Base-by-base conservation (phyloP, 2,888 invertebrate species). In the Dryadula phaetusa region DNA sequence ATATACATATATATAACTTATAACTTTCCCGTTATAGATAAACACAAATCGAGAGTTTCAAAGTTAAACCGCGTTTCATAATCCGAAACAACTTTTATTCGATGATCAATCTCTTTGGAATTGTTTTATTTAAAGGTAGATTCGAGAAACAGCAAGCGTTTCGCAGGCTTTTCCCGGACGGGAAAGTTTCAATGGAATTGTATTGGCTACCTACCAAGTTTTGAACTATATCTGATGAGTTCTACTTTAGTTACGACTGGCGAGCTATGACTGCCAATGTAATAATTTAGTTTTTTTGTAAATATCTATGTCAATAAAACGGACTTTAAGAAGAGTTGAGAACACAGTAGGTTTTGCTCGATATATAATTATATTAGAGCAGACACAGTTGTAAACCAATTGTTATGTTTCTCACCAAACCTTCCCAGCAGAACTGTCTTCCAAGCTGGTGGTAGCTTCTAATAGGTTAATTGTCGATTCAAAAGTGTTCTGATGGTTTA, bases 171-270 rank as follows among this genome's bases (percentile, higher is more conserved):
- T 78, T 79, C 76, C 79, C 74, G 74, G 65, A 79, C 77, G 85
- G 69, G 72, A 78, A 90, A 90, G 85, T 90, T 90, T 85, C 81
- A 81, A 88, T 86, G 85, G 86, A 86, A 89, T 90, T 89, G 87
- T 88, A 87, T 90, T 90, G 90, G 90, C 88, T 75, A 78, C 80
- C 80, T 75, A 85, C 90, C 90, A 90, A 90, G 78, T 85, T 74
- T 70, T 62, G 70, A 75, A 76, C 76, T 74, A 77, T 74, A 77
- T 77, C 77, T 71, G 73, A 74, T 73, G 74, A 79, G 77, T 79
- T 79, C 77, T 74, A 74, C 70, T 72, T 73, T 64, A 74, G 70
- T 72, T 76, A 69, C 73, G 76, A 79, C 74, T 72, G 75, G 72
- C 71, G 72, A 72, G 67, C 68, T 69, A 74, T 72, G 69, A 74